Percentiles rank a stretch among this genome's conserved stretches.
Conservation (phyloP, 2,797 vertebrate species). For the Acanthopagrus latus region DNA sequence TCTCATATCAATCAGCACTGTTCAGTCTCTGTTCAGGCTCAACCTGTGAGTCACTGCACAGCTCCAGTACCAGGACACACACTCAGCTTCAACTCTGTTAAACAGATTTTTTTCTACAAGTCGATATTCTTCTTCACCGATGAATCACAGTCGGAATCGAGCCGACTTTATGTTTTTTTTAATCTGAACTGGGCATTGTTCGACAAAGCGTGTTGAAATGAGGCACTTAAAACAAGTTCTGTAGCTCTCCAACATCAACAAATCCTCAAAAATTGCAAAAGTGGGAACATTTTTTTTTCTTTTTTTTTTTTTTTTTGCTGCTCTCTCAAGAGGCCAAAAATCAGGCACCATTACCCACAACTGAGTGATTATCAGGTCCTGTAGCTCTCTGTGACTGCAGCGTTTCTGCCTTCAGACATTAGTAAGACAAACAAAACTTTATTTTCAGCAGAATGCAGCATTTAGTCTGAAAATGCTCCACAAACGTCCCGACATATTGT, state of each 20-base stretch:
- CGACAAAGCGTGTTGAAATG: neutral
- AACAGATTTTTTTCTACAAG: neutral
- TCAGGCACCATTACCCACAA: too few species aligned
- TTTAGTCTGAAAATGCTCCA: too few species aligned
- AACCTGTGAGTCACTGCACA: conserved; percentile 48
- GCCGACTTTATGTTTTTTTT: too few species aligned
- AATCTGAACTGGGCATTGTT: neutral
- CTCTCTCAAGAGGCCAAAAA: neutral
- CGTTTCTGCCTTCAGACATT: too few species aligned
- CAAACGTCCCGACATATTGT: too few species aligned
- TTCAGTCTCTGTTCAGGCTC: conserved; percentile 45
- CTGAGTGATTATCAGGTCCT: too few species aligned
- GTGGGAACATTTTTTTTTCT: too few species aligned
- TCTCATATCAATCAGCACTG: conserved; percentile 71
- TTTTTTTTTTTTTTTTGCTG: too few species aligned
- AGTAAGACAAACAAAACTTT: too few species aligned
- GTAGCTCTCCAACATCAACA: neutral
- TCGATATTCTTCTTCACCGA: conserved; percentile 1
- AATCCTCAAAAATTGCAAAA: too few species aligned
- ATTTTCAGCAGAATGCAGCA: too few species aligned
- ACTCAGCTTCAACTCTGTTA: neutral
- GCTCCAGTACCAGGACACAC: conserved; percentile 9
- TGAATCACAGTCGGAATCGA: neutral
- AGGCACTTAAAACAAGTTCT: neutral
- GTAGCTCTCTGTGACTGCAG: too few species aligned